Base-by-base conservation (phyloP, 1,140 invertebrate genomes). In the Pseudomyrmex sp. region DNA sequence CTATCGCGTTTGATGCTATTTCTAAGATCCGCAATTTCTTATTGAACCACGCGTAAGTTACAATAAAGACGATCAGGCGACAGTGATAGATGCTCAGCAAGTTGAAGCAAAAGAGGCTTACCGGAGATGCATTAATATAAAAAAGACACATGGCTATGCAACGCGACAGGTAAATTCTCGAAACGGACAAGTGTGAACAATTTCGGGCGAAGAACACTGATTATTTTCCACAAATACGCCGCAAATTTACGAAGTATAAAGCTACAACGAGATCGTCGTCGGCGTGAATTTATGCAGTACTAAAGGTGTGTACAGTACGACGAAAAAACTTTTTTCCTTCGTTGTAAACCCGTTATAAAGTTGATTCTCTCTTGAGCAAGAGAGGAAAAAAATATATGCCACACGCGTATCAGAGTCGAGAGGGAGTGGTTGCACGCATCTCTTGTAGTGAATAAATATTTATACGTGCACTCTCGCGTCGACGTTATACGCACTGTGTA, bases 11-110 rank as follows among this genome's bases (percentile, higher is more conserved):
- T 44, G 50, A 54, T 48, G 83, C 65, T 63, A 85, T 87, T 88
- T 76, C 76, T 70, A 82, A 72, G 86, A 88, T 83, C 56, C 50
- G 35, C 62, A 46, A 48, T 88, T 88, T 88, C 83, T 85, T 88
- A 70, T 74, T 69, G 58, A 23, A 15, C 35, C 73, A 65, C 61
- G 10, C 50, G 86, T 88, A 85, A 88, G 58, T 80, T 77, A 59
- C 65, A 85, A 87, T 88, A 68, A 74, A 18, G 44, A 74, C 77
- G 83, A 87, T 88, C 73, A 86, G 59, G 4, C 68, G 83, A 88
- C 87, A 88, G 77, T 88, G 86, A 88, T 58, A 75, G 72, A 82
- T 82, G 26, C 70, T 35, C 35, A 68, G n/a, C 46, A 56, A 50
- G n/a, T 15, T 15, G 10, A 18, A 2, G 44, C 12, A 70, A 72